Conservation (phyloP, 2,113 vertebrate genomes). For the Calyptomena viridis region DNA sequence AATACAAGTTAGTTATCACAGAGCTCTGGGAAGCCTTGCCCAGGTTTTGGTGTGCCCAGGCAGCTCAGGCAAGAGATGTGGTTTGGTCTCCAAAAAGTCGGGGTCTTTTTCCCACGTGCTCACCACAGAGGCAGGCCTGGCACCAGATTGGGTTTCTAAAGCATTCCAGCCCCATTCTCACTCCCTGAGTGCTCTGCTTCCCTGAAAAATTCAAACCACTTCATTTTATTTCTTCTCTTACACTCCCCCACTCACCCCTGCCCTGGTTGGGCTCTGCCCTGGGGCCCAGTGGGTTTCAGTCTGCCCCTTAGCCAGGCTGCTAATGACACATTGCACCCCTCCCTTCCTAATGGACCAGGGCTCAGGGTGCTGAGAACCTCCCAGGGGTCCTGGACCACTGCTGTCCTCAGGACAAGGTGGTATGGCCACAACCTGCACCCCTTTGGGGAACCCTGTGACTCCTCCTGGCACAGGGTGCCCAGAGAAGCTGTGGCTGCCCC, state of each 20-base stretch:
- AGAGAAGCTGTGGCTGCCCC: neutral
- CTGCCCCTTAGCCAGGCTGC: neutral
- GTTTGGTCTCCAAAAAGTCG: neutral
- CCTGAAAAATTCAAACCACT: slow-evolving; percentile 4
- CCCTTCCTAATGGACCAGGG: neutral
- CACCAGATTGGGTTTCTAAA: slow-evolving; percentile 29
- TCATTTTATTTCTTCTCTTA: neutral
- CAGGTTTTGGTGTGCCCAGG: neutral
- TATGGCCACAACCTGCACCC: neutral
- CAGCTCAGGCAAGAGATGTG: neutral
- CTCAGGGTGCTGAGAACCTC: neutral
- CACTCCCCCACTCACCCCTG: fast-evolving
- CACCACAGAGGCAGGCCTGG: neutral
- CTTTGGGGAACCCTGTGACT: neutral
- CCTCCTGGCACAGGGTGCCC: neutral
- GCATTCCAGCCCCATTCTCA: slow-evolving; percentile 29
- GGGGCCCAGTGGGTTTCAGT: neutral
- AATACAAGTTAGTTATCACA: neutral
- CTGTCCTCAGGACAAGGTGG: neutral
- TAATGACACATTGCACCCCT: neutral
- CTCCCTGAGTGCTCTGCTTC: neutral
- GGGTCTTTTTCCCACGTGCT: neutral
- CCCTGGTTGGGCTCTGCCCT: neutral
- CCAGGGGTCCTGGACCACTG: neutral
- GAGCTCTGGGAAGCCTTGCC: neutral